Percentiles rank a stretch among this genome's conserved stretches.
phyloP scores from a whole-genome alignment of 2,113 vertebrate genomes.

The Pomatorhinus ruficollis region DNA sequence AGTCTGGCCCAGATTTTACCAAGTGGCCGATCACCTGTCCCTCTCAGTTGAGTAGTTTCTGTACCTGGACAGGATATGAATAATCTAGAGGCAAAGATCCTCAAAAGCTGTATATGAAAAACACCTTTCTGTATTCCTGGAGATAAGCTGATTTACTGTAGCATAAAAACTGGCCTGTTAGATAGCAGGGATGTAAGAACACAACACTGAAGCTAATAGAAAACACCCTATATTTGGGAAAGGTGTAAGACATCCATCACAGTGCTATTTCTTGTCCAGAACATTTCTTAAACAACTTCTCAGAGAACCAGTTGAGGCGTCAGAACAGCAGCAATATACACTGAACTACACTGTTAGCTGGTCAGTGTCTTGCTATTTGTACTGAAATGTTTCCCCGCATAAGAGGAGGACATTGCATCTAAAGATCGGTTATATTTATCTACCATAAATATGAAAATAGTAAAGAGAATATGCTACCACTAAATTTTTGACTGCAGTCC shows the following conservation, averaged over 20 bases:
- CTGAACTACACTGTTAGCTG: not conserved
- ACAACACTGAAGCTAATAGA: not conserved
- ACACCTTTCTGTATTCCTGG: not conserved
- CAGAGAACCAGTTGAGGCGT: not conserved
- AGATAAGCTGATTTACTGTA: not conserved
- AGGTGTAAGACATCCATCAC: not conserved
- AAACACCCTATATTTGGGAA: not conserved
- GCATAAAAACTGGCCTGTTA: not conserved
- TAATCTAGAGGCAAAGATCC: not conserved
- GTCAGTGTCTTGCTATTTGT: not conserved
- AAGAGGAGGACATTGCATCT: not conserved
- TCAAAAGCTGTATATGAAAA: not conserved
- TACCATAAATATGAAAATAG: conserved; percentile 11
- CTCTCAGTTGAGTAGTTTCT: not conserved
- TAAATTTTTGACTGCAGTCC: conserved; percentile 6
- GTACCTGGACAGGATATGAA: not conserved
- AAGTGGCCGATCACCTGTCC: not conserved
- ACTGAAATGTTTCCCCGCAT: not conserved
- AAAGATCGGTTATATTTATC: not conserved
- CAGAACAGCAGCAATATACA: not conserved
- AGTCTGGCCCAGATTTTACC: not conserved
- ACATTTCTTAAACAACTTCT: not conserved
- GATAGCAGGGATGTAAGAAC: not conserved
- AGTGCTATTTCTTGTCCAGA: not conserved
- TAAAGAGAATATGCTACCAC: not conserved